phyloP scores from a whole-genome alignment of 2,888 invertebrate genomes.

The Slavum lentiscoides region DNA sequence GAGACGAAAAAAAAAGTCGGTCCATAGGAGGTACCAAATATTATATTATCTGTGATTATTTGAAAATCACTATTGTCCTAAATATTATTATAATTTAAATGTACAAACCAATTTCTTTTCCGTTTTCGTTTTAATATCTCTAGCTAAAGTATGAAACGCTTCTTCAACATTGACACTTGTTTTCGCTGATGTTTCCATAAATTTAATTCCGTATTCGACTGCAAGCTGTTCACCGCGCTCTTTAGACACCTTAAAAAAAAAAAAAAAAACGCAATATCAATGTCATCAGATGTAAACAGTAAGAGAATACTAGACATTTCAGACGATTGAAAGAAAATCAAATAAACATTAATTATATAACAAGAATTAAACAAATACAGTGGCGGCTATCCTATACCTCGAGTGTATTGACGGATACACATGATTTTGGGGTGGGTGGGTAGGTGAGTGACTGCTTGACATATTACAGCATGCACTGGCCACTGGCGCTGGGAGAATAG shows the following conservation, averaged over 20 bases:
- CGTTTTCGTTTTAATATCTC: conserved; percentile 97
- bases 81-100: conserved; percentile 15
- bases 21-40: too few relatives aligned
- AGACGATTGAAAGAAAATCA: too few relatives aligned
- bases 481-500: too few relatives aligned
- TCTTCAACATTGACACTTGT: conserved; percentile 96
- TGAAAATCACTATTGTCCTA: not conserved
- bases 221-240: conserved; percentile 96
- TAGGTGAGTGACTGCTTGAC: too few relatives aligned
- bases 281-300: not conserved
- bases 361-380: too few relatives aligned
- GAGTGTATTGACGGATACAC: too few relatives aligned
- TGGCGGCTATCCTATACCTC: too few relatives aligned
- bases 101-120: conserved; percentile 92
- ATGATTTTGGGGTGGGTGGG: too few relatives aligned
- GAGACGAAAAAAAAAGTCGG: too few relatives aligned
- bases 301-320: not conserved
- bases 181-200: conserved; percentile 99
- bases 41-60: too few relatives aligned
- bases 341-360: too few relatives aligned
- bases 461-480: too few relatives aligned
- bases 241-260: conserved; percentile 61
- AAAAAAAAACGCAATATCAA: not conserved
- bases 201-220: conserved; percentile 96
- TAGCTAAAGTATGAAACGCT: conserved; percentile 94